A percentile compares a stretch with the other conserved stretches of the same genome.
Evolutionary conservation across 1,140 invertebrate species (phyloP).

Genomic region (Heliothis subflexa): DNA sequence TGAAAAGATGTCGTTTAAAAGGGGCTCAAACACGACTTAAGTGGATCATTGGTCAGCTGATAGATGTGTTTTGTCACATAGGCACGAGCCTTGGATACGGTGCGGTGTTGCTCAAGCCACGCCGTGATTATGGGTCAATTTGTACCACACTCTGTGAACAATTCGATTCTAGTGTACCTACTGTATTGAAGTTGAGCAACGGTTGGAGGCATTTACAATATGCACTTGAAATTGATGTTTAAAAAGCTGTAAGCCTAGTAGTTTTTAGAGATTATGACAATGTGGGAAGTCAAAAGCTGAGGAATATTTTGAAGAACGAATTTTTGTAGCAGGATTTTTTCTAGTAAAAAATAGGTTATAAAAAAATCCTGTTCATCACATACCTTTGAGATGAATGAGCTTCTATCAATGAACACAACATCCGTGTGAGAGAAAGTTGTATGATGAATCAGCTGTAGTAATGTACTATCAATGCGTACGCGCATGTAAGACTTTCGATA

Average conservation of each 20-base stretch:
- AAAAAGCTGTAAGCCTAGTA: background rate
- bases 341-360: background rate
- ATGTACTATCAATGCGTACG: slow-evolving; percentile 16
- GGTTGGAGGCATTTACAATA: background rate
- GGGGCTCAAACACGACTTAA: slow-evolving; percentile 50
- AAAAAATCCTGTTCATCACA: background rate
- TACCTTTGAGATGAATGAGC: slow-evolving; percentile 12
- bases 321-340: background rate
- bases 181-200: background rate
- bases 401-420: slow-evolving; percentile 25
- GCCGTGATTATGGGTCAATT: slow-evolving; percentile 52
- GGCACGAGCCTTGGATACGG: slow-evolving; percentile 41
- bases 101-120: slow-evolving; percentile 54
- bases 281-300: too few relatives aligned
- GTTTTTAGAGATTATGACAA: background rate
- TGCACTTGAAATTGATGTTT: background rate
- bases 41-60: slow-evolving; percentile 66
- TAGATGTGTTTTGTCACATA: slow-evolving; percentile 66
- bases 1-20: slow-evolving; percentile 35
- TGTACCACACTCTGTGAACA: slow-evolving; percentile 9
- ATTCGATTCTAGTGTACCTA: background rate
- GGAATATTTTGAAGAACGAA: background rate
- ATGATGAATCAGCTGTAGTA: slow-evolving; percentile 35
- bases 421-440: slow-evolving; percentile 31
- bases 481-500: slow-evolving; percentile 24